phyloP scores from a whole-genome alignment of 2,797 vertebrate species.

The Acomys russatus region DNA sequence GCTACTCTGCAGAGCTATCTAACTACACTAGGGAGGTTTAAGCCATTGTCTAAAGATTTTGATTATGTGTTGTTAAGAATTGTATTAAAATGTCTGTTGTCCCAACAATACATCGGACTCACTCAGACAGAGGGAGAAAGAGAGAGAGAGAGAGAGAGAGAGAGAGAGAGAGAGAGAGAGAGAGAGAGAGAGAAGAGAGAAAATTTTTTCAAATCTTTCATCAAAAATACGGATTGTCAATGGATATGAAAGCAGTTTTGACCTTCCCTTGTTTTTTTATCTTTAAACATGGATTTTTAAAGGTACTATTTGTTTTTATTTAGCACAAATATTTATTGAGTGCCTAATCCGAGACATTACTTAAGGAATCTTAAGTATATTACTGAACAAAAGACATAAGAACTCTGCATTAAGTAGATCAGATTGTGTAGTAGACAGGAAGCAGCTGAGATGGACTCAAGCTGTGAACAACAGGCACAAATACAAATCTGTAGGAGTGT shows the following conservation, averaged over 20 bases:
- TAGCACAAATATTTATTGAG: neutral
- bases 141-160: neutral
- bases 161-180: too few relatives aligned
- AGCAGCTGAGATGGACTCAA: neutral
- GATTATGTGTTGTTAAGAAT: neutral
- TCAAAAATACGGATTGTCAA: neutral
- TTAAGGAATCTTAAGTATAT: neutral
- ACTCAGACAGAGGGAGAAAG: neutral
- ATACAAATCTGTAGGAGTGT: neutral
- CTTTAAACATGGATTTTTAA: slow-evolving; percentile 35
- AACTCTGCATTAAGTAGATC: neutral
- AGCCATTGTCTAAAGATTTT: neutral
- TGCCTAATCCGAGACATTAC: neutral
- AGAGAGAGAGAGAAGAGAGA: too few relatives aligned
- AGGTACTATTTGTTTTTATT: neutral
- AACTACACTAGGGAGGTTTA: neutral
- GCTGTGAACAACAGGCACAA: neutral
- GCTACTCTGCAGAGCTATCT: neutral
- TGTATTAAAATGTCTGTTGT: neutral
- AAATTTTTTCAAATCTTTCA: neutral
- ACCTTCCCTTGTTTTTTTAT: neutral
- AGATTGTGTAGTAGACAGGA: neutral
- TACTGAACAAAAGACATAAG: neutral
- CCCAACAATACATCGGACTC: neutral
- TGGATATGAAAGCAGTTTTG: neutral